Base-by-base conservation (phyloP, 2,113 vertebrate genomes). In the Tympanuchus pallidicinctus region DNA sequence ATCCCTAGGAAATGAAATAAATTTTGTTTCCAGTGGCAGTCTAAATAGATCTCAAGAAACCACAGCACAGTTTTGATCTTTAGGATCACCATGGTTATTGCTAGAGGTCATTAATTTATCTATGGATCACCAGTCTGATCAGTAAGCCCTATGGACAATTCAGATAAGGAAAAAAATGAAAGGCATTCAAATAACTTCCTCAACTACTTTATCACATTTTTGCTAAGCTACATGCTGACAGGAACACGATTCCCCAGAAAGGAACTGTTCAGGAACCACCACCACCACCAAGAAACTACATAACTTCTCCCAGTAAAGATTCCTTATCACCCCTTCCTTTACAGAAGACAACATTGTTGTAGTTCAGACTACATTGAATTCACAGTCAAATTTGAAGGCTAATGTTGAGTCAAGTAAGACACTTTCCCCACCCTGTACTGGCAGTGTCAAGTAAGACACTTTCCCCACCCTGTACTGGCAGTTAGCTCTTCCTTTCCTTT, bases 111-210 rank as follows among this genome's bases (percentile, higher is more conserved):
- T 67, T 45, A 59, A 86, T 66, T 70, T 21, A 50, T 56, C 42
- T 59, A 2, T 4, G 6, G 72, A 56, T 14, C 69, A 82, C 36
- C 59, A 91, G 45, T 42, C 45, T 12, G 71, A 86, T 38, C 42
- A 63, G 45, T 60, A 83, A 74, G 24, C 30, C 69, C 65, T 74
- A 70, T 0, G 2, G 67, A 60, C 27, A 80, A 47, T 45, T 81
- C 78, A 84, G 67, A 72, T 14, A 38, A 81, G 25, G 65, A 83
- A 85, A 42, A 76, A 93, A 77, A 91, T 16, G 69, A 77, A 88
- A 94, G 45, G 57, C 76, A 63, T 88, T 82, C n/a, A 80, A 76
- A 86, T 56, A 60, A 88, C 90, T 91, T 95, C 92, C 89, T 94
- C 92, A 92, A 94, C 88, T 34, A 80, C 60, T 82, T 89, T 42